Conservation (phyloP, 2,797 vertebrate species). For the Craterocephalus amniculus region DNA sequence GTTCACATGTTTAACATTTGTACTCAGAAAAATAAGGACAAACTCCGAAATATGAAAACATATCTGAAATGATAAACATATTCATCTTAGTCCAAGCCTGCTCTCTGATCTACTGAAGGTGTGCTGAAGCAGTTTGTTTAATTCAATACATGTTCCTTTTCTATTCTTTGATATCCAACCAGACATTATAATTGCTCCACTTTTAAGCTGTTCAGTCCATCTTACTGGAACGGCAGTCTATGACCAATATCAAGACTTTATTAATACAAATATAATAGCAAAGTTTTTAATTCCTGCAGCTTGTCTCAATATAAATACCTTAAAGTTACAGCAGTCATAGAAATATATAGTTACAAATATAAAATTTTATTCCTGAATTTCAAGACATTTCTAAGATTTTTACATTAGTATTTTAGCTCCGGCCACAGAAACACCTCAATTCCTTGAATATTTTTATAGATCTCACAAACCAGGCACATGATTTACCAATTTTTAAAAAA, state of each 20-base stretch:
- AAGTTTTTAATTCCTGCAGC: constrained; percentile 1
- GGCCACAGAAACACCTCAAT: neutral
- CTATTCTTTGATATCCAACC: neutral
- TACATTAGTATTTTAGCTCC: constrained; percentile 6
- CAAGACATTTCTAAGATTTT: constrained; percentile 14
- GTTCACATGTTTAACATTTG: constrained; percentile 6
- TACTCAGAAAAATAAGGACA: neutral
- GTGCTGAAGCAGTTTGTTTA: neutral
- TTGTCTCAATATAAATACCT: constrained; percentile 18
- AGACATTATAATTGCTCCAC: neutral
- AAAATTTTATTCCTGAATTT: constrained; percentile 10
- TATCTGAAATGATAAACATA: neutral
- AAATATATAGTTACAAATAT: constrained; percentile 17
- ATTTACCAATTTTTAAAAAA: neutral
- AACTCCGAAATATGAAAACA: neutral
- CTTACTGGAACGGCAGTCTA: constrained; percentile 9
- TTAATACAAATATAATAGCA: constrained; percentile 16
- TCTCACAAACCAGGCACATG: neutral
- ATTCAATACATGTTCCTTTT: neutral
- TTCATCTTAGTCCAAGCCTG: neutral
- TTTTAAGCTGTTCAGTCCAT: constrained; percentile 4
- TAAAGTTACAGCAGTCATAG: constrained; percentile 9
- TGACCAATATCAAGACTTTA: constrained; percentile 14
- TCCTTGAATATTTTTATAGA: neutral
- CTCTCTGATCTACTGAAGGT: neutral